A percentile compares a stretch with the other conserved stretches of the same genome.
phyloP scores from a whole-genome alignment of 2,113 vertebrate species.

The Miniopterus natalensis region DNA sequence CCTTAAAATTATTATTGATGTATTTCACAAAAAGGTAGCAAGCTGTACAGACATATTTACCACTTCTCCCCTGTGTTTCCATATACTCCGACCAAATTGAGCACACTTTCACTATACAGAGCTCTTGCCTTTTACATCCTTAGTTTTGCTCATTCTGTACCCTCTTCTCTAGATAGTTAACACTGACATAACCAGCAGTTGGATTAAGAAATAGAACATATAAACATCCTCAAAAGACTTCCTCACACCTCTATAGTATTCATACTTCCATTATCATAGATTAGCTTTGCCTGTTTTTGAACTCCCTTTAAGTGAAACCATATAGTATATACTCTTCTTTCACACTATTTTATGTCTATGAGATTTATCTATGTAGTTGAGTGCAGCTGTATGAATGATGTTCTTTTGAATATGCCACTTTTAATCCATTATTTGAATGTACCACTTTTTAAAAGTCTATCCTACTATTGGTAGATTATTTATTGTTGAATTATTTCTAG shows the following conservation, averaged over 20 bases:
- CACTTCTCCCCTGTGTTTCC: neutral
- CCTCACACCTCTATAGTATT: neutral
- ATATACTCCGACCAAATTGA: neutral
- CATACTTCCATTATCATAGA: neutral
- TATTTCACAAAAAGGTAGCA: neutral
- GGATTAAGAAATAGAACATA: neutral
- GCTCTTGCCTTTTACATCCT: neutral
- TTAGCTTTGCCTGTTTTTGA: neutral
- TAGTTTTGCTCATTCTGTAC: neutral
- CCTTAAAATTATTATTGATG: neutral
- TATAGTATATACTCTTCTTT: neutral
- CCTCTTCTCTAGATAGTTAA: neutral
- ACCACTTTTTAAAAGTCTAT: neutral
- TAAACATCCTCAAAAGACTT: neutral
- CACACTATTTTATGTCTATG: neutral
- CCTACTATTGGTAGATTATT: neutral
- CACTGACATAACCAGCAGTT: neutral
- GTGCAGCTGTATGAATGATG: neutral
- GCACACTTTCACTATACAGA: neutral
- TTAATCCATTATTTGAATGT: neutral
- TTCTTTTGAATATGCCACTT: neutral
- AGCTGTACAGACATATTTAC: neutral
- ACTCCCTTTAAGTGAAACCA: neutral
- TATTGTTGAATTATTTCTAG: neutral
- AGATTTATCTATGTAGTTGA: neutral